Base-by-base conservation (phyloP, 2,113 vertebrate species). In the Acrocephalus kingi region DNA sequence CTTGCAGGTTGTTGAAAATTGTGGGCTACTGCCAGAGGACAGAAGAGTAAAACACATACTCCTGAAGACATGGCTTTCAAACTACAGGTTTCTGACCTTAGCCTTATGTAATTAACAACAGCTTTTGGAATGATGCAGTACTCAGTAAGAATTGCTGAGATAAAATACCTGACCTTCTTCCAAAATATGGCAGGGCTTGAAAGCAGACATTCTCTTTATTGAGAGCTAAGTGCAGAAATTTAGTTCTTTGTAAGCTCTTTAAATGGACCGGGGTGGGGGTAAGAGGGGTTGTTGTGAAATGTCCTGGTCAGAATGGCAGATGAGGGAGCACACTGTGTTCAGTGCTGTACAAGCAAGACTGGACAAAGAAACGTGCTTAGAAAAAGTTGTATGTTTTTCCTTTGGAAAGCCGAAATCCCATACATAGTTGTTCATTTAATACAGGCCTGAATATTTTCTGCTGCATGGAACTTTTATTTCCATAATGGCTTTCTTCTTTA, bases 11-110 rank as follows among this genome's bases (percentile, higher is more conserved):
- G 69, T 93, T 96, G 93, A 95, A 97, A 97, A 94, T 90, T 87
- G 80, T 91, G 71, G 31, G 93, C 81, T 95, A 77, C 55, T 95
- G 95, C 93, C 86, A 96, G 86, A 82, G 76, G 51, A 84, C 59
- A 96, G 95, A 96, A 96, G 96, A 97, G 80, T 73, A 66, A 87
- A 96, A 94, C 90, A 88, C 81, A 87, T 80, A 83, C 59, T 95
- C 78, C 93, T 61, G 63, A 96, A 94, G 82, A n/a, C 48, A 80
- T 94, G 85, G 68, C 87, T 97, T 94, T 95, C 82, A 89, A 76
- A 73, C 91, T 14, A 2, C 54, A 67, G 81, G 72, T 78, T 92
- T 91, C 94, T 97, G 95, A 97, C 93, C 94, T 55, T 43, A 88
- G 71, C 81, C 89, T 90, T 91, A 84, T 91, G 84, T 96, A 93